Evolutionary conservation across 2,797 vertebrate species (phyloP).

Genomic region (Labroides dimidiatus): DNA sequence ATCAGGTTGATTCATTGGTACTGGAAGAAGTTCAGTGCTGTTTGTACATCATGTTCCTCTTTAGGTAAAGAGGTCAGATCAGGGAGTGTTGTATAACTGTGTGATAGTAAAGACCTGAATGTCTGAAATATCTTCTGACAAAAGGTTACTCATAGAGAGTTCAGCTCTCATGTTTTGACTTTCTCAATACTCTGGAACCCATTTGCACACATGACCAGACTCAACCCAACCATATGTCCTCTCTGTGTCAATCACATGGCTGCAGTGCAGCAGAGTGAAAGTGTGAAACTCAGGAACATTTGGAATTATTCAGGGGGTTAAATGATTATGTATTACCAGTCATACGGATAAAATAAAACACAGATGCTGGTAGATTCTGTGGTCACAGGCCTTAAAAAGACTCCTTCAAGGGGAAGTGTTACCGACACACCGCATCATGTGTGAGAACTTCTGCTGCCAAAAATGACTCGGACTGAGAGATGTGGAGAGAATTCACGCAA

Average conservation of each 20-base stretch:
- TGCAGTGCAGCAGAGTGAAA: background rate
- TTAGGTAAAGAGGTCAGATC: conserved; percentile 27
- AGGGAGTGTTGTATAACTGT: background rate
- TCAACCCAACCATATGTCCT: background rate
- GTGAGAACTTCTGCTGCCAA: conserved; percentile 26
- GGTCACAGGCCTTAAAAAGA: background rate
- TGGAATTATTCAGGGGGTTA: background rate
- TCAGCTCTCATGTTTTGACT: background rate
- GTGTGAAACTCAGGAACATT: background rate
- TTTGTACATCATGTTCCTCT: conserved; percentile 45
- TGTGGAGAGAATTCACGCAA: conserved; percentile 8
- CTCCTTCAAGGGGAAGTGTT: background rate
- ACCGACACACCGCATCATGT: conserved; percentile 27
- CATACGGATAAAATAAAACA: background rate
- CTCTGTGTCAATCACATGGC: background rate
- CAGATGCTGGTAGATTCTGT: background rate
- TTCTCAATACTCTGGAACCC: background rate
- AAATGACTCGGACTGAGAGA: conserved; percentile 23
- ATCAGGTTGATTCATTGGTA: conserved; percentile 8
- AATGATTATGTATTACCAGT: background rate
- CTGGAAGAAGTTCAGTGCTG: conserved; percentile 7
- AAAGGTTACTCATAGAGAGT: background rate
- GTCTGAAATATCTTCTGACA: background rate
- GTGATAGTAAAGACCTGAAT: background rate
- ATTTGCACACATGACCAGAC: background rate